phyloP scores from a whole-genome alignment of 30 jellyfish, hydroid and myxozoan genomes.

The Hydractinia symbiolongicarpus region DNA sequence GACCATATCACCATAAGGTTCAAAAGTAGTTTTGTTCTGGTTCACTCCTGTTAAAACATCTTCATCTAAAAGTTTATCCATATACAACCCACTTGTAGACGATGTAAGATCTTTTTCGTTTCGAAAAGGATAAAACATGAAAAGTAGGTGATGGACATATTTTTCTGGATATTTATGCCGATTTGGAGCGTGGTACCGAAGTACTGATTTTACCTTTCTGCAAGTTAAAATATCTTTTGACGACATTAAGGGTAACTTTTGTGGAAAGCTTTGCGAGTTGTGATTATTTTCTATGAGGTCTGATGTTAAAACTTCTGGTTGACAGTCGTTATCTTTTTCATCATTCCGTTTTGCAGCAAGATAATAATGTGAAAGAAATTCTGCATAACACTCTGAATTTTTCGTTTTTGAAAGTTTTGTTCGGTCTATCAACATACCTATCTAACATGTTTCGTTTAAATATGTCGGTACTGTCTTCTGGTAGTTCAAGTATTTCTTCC shows the following conservation, averaged over 20 bases:
- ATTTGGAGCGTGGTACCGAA: background rate
- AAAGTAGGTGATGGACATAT: too few species aligned
- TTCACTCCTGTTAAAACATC: too few species aligned
- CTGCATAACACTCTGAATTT: slow-evolving; percentile 28
- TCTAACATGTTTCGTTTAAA: background rate
- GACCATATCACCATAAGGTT: too few species aligned
- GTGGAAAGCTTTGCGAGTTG: background rate
- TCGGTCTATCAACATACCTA: slow-evolving; percentile 25
- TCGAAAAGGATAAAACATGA: too few species aligned
- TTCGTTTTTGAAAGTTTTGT: slow-evolving; percentile 4
- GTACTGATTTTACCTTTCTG: slow-evolving; percentile 2
- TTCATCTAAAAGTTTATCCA: too few species aligned
- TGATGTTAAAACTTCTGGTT: background rate
- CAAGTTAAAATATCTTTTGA: background rate
- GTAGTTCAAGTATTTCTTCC: slow-evolving; percentile 11
- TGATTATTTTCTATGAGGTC: background rate
- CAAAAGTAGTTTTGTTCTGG: too few species aligned
- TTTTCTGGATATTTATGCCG: too few species aligned
- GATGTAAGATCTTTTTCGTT: too few species aligned
- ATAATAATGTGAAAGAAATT: slow-evolving; percentile 1
- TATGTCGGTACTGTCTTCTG: too few species aligned
- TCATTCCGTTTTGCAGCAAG: background rate
- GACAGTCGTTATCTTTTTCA: background rate
- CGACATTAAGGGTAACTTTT: background rate
- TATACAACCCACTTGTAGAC: too few species aligned